These are phyloP conservation scores for Menidia menidia DNA, from an alignment of 2,797 vertebrate genomes.

Conservation along the genomic window DNA sequence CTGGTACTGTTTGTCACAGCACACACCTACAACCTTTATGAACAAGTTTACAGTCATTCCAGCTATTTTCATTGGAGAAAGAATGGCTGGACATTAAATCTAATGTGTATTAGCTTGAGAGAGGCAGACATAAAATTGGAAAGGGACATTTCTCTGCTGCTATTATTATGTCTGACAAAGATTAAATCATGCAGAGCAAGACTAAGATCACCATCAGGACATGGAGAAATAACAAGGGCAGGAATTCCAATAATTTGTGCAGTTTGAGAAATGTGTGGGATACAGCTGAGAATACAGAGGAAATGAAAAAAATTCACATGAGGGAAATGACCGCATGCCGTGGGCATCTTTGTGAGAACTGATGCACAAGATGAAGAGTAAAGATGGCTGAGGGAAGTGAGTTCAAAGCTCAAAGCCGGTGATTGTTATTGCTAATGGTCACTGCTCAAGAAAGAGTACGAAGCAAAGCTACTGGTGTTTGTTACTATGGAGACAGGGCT, in stretches of 20 bases:
- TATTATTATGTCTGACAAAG: too few species aligned
- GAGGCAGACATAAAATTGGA: too few species aligned
- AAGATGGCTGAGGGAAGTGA: constrained; percentile 28
- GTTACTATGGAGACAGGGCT: constrained; percentile 72
- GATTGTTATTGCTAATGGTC: constrained; percentile 54
- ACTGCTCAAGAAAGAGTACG: constrained; percentile 44
- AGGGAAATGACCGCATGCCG: constrained; percentile 4
- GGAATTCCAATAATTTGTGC: background rate
- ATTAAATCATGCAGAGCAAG: constrained; percentile 8
- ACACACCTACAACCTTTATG: background rate
- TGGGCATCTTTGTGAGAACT: background rate
- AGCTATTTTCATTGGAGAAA: constrained; percentile 7
- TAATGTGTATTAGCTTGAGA: too few species aligned
- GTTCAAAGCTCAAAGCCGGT: constrained; percentile 31
- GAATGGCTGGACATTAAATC: background rate
- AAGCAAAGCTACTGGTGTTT: constrained; percentile 47
- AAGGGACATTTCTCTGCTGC: too few species aligned
- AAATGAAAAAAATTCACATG: background rate
- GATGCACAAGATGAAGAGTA: constrained; percentile 17
- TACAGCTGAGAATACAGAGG: background rate
- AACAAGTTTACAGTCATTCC: constrained; percentile 1
- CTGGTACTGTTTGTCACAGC: background rate
- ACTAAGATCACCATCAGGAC: background rate
- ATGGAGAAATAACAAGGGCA: background rate
- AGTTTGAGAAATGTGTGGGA: background rate